These are phyloP conservation scores for Aproaerema taeniolella DNA, from an alignment of 2,888 invertebrate genomes.

Conservation along the genomic window DNA sequence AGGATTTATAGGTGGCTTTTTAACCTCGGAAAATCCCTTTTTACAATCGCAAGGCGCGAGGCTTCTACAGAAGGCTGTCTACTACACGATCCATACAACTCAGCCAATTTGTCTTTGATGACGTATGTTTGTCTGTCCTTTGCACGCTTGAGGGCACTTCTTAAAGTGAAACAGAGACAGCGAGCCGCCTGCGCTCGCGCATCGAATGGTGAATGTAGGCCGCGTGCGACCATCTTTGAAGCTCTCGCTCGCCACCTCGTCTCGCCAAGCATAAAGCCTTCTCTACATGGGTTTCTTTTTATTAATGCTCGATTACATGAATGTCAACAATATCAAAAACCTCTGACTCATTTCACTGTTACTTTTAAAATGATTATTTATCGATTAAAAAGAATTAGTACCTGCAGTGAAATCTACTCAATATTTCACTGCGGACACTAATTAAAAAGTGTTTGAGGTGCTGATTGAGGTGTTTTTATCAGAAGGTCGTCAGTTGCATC, in stretches of 20 bases:
- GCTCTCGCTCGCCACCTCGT: slow-evolving; percentile 61
- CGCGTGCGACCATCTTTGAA: slow-evolving; percentile 70
- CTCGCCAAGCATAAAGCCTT: slow-evolving; percentile 55
- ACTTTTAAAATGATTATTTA: not conserved
- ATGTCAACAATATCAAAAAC: not conserved
- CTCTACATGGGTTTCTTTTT: slow-evolving; percentile 33
- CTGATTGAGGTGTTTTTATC: too few species aligned
- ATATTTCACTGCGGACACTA: too few species aligned
- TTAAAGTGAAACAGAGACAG: slow-evolving; percentile 49
- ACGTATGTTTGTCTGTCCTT: slow-evolving; percentile 39
- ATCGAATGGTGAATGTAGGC: slow-evolving; percentile 73
- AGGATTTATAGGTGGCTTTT: too few species aligned
- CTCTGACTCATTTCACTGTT: not conserved
- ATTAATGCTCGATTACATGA: not conserved
- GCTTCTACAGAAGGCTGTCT: slow-evolving; percentile 49
- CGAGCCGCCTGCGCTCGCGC: slow-evolving; percentile 49
- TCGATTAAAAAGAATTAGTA: too few species aligned
- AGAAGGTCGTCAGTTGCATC: too few species aligned
- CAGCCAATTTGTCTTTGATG: slow-evolving; percentile 43
- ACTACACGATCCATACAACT: slow-evolving; percentile 31
- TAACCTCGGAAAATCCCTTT: not conserved
- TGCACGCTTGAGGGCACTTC: slow-evolving; percentile 26
- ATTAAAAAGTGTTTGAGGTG: too few species aligned
- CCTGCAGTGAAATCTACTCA: too few species aligned
- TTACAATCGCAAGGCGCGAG: slow-evolving; percentile 29